phyloP scores from a whole-genome alignment of 2,113 vertebrate species.

The Ciconia maguari region DNA sequence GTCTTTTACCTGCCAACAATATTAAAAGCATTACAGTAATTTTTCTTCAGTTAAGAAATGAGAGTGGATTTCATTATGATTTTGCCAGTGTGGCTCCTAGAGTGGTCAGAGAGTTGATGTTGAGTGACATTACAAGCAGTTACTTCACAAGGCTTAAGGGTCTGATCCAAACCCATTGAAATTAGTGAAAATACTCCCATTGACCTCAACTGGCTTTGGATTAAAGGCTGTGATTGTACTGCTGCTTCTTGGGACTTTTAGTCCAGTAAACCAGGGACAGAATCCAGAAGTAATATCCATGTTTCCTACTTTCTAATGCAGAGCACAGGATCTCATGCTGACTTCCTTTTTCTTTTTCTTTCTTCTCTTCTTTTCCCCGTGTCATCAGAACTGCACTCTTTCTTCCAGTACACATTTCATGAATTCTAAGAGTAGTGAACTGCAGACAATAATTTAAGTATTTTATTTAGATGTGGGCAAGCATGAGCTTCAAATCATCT shows the following conservation, averaged over 20 bases:
- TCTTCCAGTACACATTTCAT: not conserved
- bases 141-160: not conserved
- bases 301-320: conserved; percentile 28
- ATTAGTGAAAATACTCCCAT: conserved; percentile 32
- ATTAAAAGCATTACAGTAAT: not conserved
- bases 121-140: conserved; percentile 25
- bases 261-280: not conserved
- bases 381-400: not conserved
- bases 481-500: not conserved
- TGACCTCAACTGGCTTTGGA: conserved; percentile 40
- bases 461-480: not conserved
- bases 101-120: not conserved
- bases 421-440: not conserved
- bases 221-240: conserved; percentile 34
- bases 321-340: not conserved
- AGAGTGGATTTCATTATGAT: not conserved
- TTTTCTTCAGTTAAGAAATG: not conserved
- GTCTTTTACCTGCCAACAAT: not conserved
- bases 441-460: not conserved
- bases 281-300: not conserved
- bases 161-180: conserved; percentile 42
- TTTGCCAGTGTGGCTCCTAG: not conserved
- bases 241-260: conserved; percentile 8
- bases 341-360: not conserved
- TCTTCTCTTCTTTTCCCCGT: not conserved